Evolutionary conservation across 1,140 invertebrate species (phyloP), one percentile per base, ranked within the genome.

Genomic region (Pararge aegeria): DNA sequence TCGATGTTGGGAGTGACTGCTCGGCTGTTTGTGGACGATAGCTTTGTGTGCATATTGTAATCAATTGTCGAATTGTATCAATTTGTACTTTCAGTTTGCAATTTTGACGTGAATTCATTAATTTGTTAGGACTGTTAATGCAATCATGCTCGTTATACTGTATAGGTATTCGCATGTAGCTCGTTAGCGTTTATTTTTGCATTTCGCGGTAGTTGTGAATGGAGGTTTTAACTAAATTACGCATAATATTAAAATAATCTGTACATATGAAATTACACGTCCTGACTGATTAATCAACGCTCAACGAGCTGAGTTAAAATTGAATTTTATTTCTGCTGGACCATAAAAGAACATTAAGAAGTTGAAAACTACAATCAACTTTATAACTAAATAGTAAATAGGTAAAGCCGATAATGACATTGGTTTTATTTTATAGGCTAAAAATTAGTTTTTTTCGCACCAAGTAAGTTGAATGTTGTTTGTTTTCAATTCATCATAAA

Each of bases 21-120:
- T 52, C 50, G 27, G 18, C 24, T 87, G 86, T 89, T 87, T 83
- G 84, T 79, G 81, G 76, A 86, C 73, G 78, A 86, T 87, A 83
- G 73, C 78, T 75, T 70, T 83, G 83, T 86, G 83, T 86, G 81
- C 78, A 89, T 87, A 85, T 87, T 80, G 86, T 86, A 89, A 89
- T 89, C 86, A 89, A 87, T 89, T 87, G 81, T 79, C 78, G 77
- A 83, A 89, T 86, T 82, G 83, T 77, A 83, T 83, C 83, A 80
- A 83, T 89, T 85, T 82, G 73, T 79, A 82, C 76, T 84, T 80
- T 75, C 83, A 83, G 80, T 87, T 87, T 84, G 77, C 80, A 88
- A 83, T 85, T 88, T 88, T 87, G 80, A 85, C 77, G 80, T 75
- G 80, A 75, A 83, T 82, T 80, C 81, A 80, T 87, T 83, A 82